These are phyloP conservation scores for Esox niger DNA, from an alignment of 2,113 vertebrate genomes.

Conservation along the genomic window DNA sequence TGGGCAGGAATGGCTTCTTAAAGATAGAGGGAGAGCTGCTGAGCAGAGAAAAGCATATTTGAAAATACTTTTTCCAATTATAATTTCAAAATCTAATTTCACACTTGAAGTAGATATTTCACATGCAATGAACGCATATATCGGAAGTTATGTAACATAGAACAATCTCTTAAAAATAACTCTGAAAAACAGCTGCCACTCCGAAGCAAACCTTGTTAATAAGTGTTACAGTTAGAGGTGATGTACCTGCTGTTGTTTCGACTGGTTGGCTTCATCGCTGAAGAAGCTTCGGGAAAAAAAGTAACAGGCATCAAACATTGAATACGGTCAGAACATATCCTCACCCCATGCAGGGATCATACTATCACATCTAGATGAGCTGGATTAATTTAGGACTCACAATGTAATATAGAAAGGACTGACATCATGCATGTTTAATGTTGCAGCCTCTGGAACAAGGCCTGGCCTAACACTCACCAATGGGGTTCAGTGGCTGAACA, in stretches of 20 bases:
- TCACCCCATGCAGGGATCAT: background rate
- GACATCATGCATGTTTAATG: no score
- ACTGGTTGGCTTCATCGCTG: constrained; percentile 52
- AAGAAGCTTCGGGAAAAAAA: constrained; percentile 62
- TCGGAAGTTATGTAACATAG: constrained; percentile 2
- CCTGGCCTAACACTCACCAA: constrained; percentile 57
- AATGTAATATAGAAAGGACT: no score
- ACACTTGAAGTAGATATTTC: no score
- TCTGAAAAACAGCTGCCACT: background rate
- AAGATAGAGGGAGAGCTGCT: constrained; percentile 84
- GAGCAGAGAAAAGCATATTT: constrained; percentile 17
- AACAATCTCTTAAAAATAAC: constrained; percentile 1
- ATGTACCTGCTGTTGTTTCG: constrained; percentile 64
- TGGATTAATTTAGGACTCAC: background rate
- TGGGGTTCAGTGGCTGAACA: constrained; percentile 75
- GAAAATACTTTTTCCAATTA: no score
- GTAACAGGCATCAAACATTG: background rate
- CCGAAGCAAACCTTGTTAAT: no score
- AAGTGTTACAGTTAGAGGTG: background rate
- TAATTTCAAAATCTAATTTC: no score
- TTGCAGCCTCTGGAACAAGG: no score
- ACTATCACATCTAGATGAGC: background rate
- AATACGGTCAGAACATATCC: background rate
- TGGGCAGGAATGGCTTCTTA: constrained; percentile 83
- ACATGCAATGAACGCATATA: background rate